Base-by-base conservation (phyloP, 2,888 invertebrate genomes). In the Napeogenes inachia region DNA sequence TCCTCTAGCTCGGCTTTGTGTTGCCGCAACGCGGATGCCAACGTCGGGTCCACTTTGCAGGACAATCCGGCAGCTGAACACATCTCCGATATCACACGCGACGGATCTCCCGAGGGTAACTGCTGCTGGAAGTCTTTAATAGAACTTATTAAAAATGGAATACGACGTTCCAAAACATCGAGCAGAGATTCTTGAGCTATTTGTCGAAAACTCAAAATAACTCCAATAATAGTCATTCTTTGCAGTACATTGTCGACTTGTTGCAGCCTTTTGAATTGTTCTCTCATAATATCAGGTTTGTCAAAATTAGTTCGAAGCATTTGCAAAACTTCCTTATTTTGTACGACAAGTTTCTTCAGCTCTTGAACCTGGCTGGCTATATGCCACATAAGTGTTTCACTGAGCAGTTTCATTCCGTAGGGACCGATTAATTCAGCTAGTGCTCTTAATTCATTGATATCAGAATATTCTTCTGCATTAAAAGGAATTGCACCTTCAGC, bases 351-450 rank as follows among this genome's bases (percentile, higher is more conserved):
- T 68, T 95, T 94, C 84, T 98, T 99, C 45, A 99, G 86, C 81
- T 99, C 99, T 74, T 97, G 96, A 12, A 99, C 98, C 91, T 99
- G 99, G 80, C 97, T 97, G 12, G 99, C 96, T 70, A 99, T 98
- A 79, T 99, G 99, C 97, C 98, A 98, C 97, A 99, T 98, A 13
- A 99, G 90, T 13, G 98, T 97, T 87, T 99, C 99, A 78, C 98
- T 98, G 60, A 99, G 86, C 75, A 97, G 94, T 78, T 99, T 99
- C 94, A 99, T 98, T 4, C 99, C 99, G 80, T 99, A 99, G 0
- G 99, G 99, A 0, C 99, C 99, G 70, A 99, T 97, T 38, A 99
- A 91, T 87, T 99, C 99, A 1, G 98, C 98, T 56, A 99, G 89
- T 0, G 99, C 96, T 70, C 98, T 92, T 57, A 99, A 87, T 80